A percentile compares a stretch with the other conserved stretches of the same genome.
phyloP scores from a whole-genome alignment of 2,797 vertebrate species.

The Cynopterus sphinx region DNA sequence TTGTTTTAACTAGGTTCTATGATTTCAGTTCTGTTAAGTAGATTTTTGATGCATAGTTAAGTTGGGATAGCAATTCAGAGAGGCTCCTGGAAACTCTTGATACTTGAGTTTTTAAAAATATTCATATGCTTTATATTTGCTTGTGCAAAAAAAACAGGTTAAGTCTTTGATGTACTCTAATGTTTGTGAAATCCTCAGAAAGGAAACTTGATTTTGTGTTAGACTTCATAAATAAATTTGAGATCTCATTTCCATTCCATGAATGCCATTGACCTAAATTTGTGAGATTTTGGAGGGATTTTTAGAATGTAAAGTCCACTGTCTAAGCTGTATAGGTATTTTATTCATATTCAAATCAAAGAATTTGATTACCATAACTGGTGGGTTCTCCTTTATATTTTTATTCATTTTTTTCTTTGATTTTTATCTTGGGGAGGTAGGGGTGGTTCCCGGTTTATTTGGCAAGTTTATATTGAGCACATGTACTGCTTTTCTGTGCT shows the following conservation, averaged over 20 bases:
- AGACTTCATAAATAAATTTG: not conserved
- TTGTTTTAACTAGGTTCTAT: not conserved
- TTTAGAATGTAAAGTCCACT: not conserved
- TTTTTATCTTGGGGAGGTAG: not conserved
- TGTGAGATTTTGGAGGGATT: not conserved
- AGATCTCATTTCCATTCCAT: not conserved
- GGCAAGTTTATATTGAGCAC: not conserved
- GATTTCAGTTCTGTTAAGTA: not conserved
- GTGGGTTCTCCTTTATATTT: not conserved
- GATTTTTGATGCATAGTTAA: not conserved
- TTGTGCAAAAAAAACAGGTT: not conserved
- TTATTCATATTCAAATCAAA: not conserved
- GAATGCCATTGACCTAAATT: not conserved
- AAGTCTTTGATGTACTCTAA: not conserved
- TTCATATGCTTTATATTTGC: not conserved
- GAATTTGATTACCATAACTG: not conserved
- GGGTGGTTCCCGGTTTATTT: not conserved
- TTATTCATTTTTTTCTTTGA: not conserved
- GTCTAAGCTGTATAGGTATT: not conserved
- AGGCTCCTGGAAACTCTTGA: not conserved
- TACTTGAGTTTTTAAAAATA: not conserved
- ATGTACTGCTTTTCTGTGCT: not conserved
- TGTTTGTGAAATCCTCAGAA: not conserved
- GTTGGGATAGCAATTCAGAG: not conserved
- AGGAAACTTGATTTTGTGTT: not conserved